A percentile compares a stretch with the other conserved stretches of the same genome.
These are phyloP conservation scores for Caenorhabditis sp. DNA, from an alignment of 2,888 invertebrate species.

Conservation along the genomic window DNA sequence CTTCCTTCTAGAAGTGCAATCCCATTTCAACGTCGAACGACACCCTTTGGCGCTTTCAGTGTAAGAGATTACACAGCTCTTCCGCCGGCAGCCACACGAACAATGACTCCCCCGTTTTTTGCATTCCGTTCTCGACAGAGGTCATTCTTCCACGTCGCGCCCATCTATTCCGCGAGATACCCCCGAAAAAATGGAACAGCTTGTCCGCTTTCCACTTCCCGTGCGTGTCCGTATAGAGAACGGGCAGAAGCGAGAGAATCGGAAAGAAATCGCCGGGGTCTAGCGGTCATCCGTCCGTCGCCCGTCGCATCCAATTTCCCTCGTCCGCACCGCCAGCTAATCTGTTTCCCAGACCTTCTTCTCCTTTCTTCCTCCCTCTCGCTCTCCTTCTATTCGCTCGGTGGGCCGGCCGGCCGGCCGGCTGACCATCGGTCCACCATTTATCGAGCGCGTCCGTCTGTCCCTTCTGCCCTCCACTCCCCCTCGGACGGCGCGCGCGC, in stretches of 20 bases:
- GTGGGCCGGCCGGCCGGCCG: constrained; percentile 7
- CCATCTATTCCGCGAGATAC: constrained; percentile 1
- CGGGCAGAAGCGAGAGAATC: constrained; percentile 32
- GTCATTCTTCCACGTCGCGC: constrained; percentile 22
- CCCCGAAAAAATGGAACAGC: constrained; percentile 47
- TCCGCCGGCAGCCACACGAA: background rate
- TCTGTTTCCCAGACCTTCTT: constrained; percentile 46
- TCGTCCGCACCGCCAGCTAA: constrained; percentile 29
- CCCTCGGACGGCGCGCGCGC: constrained; percentile 8
- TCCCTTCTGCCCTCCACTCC: background rate
- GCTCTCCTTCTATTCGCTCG: constrained; percentile 9
- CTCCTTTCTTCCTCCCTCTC: background rate
- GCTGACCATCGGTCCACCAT: constrained; percentile 43
- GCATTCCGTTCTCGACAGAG: constrained; percentile 12
- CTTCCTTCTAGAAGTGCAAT: constrained; percentile 5
- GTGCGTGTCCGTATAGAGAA: constrained; percentile 15
- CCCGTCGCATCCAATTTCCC: constrained; percentile 36
- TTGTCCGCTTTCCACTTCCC: constrained; percentile 42
- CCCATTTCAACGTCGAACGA: background rate
- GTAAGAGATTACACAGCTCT: background rate
- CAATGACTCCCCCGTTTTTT: constrained; percentile 7
- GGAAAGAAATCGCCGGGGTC: constrained; percentile 26
- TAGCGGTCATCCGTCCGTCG: constrained; percentile 42
- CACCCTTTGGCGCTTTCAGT: background rate
- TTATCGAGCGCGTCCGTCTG: constrained; percentile 37